Evolutionary conservation across 2,113 vertebrate genomes (phyloP), one percentile per base, ranked within the genome.

Genomic region (Panurus biarmicus): DNA sequence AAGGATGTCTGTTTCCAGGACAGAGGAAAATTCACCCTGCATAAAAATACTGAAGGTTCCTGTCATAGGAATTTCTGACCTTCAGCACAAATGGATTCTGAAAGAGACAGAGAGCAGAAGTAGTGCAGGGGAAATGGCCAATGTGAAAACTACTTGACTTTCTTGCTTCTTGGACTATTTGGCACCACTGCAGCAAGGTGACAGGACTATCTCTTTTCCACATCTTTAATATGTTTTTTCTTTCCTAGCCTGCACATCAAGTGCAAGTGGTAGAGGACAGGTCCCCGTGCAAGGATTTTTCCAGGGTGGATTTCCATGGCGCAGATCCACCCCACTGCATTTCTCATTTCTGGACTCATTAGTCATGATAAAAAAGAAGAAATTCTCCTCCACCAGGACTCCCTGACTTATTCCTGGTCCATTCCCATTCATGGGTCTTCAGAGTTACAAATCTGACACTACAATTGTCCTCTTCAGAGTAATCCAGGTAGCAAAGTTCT

Each of bases 311-410:
- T 11, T 70, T 70, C 25, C 5, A 3, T 62, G n/a, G 7, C 73
- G 12, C 3, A 58, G 14, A 36, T 35, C 33, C 0, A 1, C 11
- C 2, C 28, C 3, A 2, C 29, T 5, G 25, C 16, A 10, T 7
- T 35, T 76, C 28, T 83, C 4, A 16, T 56, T 82, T 75, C 47
- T 83, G 31, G 28, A 53, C 24, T 72, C 71, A n/a, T 7, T 17
- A 38, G 10, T 44, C 25, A 42, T 20, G 16, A 64, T 11, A 16
- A 14, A 78, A 71, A 35, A 78, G 38, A 76, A 67, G 22, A 51
- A 33, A 35, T 45, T 8, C 6, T 65, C 14, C 19, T 76, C 12
- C 36, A 48, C 29, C 53, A 33, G 16, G 28, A 64, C 17, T 47
- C 28, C 21, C 7, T 13, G 28, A 6, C 14, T 69, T 44, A 44